Base-by-base conservation (phyloP, 2,113 vertebrate genomes). In the Gobio gobio region DNA sequence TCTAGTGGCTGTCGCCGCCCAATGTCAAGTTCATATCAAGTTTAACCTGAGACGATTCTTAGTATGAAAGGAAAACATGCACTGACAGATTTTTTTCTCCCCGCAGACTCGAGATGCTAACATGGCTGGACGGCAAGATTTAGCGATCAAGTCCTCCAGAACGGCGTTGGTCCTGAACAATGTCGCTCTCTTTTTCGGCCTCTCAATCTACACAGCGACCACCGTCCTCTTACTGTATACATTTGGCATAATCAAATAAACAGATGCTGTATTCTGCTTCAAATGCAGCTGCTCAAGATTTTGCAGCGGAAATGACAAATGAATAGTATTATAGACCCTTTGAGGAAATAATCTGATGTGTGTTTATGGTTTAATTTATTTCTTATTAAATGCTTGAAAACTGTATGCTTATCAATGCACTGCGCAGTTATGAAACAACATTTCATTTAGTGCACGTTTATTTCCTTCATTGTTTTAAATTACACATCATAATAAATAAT, bases 121-220 rank as follows among this genome's bases (percentile, higher is more conserved):
- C 56, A 0, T 36, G 20, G 58, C n/a, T 24, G 40, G 36, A 63
- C 36, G 43, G 1, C 13, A 36, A 80, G 95, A 94, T 90, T 94
- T 94, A 88, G 7, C 45, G 90, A 82, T 91, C 92, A 88, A 90
- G 89, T 84, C 79, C 75, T 51, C 66, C 10, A 24, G 66, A 73
- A 51, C 73, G 14, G 73, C 73, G 3, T 29, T 75, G n/a, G 10
- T 29, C 24, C 73, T 75, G 73, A 75, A 75, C 73, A 26, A 29
- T 18, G 3, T 49, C 3, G 73, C 73, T 18, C n/a, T 75, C 5
- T 14, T 47, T 8, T 1, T 51, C 3, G 45, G 43, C 24, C 45
- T 74, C 13, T 7, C 6, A 3, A 13, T 66, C 14, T 18, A 33
- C 29, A 36, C 3, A 3, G 0, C 3, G 3, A 2, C 2, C 63